Conservation (phyloP, 2,113 vertebrate species). For the Hassar affinis region DNA sequence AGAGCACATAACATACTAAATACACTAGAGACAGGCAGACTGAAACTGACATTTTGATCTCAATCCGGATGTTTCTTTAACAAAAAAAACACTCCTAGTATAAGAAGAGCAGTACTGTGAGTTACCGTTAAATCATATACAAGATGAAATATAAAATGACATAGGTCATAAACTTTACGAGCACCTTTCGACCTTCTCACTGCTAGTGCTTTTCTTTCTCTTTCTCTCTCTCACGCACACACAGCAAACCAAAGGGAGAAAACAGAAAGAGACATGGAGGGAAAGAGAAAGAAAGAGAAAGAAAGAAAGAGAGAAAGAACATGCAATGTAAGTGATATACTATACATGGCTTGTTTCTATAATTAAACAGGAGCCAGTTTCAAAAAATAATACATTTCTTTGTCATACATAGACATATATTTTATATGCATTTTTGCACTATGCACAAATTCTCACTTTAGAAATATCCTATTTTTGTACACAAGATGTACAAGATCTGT, state of each 20-base stretch:
- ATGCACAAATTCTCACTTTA: neutral
- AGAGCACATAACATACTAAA: neutral
- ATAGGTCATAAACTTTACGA: neutral
- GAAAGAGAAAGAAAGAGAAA: neutral
- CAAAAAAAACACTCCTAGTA: neutral
- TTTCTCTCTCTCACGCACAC: neutral
- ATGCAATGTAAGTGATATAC: neutral
- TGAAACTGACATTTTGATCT: neutral
- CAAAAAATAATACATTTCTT: neutral
- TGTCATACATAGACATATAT: no score
- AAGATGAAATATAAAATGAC: neutral
- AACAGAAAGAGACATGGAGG: neutral
- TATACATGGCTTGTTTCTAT: neutral
- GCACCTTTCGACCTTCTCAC: neutral
- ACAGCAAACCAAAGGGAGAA: no score
- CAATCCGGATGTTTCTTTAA: neutral
- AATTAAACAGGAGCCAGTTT: neutral
- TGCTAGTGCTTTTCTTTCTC: no score
- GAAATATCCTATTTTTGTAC: neutral
- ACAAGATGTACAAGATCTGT: neutral
- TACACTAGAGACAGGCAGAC: neutral
- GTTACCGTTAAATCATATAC: neutral
- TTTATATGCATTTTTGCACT: neutral
- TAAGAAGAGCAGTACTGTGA: neutral
- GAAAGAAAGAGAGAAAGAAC: neutral